These are phyloP conservation scores for Pemphigus obesinymphae DNA, from an alignment of 1,140 invertebrate genomes.

Conservation along the genomic window DNA sequence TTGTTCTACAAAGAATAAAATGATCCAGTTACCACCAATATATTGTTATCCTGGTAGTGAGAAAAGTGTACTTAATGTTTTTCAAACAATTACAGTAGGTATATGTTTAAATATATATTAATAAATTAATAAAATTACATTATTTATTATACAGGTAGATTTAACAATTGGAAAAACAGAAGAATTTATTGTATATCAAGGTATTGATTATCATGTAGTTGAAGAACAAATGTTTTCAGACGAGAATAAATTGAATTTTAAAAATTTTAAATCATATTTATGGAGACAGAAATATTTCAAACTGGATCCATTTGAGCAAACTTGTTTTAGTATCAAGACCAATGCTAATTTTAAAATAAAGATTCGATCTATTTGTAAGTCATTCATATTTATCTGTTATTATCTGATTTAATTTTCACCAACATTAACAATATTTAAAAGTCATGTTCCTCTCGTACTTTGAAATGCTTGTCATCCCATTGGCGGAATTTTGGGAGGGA, in stretches of 20 bases:
- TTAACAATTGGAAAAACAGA: not conserved
- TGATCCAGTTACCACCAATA: not conserved
- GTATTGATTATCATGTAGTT: not conserved
- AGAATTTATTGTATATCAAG: not conserved
- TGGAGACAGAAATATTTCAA: conserved; percentile 61
- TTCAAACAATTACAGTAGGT: conserved; percentile 1
- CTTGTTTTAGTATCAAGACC: conserved; percentile 73
- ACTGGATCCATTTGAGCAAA: conserved; percentile 66
- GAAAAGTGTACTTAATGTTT: not conserved
- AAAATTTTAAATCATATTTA: not conserved
- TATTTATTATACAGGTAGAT: not conserved
- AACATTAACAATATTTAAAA: no score
- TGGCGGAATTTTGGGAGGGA: no score
- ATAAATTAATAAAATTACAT: not conserved
- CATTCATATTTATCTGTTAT: no score
- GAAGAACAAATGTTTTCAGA: not conserved
- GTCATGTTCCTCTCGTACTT: no score
- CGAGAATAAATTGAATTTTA: not conserved
- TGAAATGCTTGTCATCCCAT: no score
- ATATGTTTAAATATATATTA: not conserved
- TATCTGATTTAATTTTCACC: no score
- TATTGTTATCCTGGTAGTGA: not conserved
- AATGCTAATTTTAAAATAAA: conserved; percentile 55
- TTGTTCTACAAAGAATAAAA: not conserved
- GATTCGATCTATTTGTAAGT: conserved; percentile 56